Percentiles rank a stretch among this genome's conserved stretches.
Conservation (phyloP, 1,140 invertebrate genomes). For the Danaus plexippus region DNA sequence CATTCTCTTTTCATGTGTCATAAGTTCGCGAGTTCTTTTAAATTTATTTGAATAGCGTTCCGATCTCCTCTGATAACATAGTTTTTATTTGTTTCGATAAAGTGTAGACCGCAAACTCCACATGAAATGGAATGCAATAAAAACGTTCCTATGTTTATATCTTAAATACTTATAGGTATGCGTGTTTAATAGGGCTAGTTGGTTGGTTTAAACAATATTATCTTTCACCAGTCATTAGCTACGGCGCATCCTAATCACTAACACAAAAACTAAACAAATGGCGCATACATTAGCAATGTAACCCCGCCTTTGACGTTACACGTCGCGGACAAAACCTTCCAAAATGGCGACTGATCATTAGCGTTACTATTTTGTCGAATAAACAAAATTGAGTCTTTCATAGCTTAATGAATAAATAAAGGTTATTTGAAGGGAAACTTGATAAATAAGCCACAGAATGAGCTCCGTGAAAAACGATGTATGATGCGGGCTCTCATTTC, state of each 20-base stretch:
- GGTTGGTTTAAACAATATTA: constrained; percentile 21
- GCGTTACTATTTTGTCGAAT: constrained; percentile 65
- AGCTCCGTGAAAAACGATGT: constrained; percentile 55
- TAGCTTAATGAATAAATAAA: constrained; percentile 58
- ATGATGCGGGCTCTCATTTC: constrained; percentile 53
- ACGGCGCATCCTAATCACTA: not conserved
- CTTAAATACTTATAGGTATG: too few relatives aligned
- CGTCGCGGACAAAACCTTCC: constrained; percentile 50
- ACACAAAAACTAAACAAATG: constrained; percentile 1
- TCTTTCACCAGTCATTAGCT: constrained; percentile 21
- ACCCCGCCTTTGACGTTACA: constrained; percentile 5
- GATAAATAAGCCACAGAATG: constrained; percentile 55
- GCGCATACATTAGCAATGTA: constrained; percentile 6
- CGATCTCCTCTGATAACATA: too few relatives aligned
- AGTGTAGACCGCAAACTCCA: too few relatives aligned
- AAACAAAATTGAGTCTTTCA: constrained; percentile 69
- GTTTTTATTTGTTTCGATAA: too few relatives aligned
- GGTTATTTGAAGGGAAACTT: constrained; percentile 52
- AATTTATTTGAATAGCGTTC: too few relatives aligned
- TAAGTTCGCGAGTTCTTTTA: too few relatives aligned
- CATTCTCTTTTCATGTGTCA: too few relatives aligned
- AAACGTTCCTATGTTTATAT: too few relatives aligned
- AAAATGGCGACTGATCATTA: constrained; percentile 63
- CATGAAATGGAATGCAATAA: constrained; percentile 7
- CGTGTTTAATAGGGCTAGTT: too few relatives aligned